A percentile compares a stretch with the other conserved stretches of the same genome.
Conservation (phyloP, 2,113 vertebrate species). For the Chaenocephalus aceratus region DNA sequence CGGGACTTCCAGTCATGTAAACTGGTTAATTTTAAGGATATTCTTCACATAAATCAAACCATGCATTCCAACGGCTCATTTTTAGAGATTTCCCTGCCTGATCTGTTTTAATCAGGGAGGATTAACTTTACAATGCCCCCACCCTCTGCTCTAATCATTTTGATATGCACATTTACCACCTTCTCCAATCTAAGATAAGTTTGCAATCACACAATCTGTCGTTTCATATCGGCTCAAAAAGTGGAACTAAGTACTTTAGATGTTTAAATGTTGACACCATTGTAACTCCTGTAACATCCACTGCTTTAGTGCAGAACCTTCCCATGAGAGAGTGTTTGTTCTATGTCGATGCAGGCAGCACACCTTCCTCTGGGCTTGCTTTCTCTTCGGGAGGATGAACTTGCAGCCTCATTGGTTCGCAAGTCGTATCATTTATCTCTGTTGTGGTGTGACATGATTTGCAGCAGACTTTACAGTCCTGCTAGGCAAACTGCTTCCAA, state of each 20-base stretch:
- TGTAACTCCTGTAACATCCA: background rate
- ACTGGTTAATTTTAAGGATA: conserved; percentile 56
- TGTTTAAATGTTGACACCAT: background rate
- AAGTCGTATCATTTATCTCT: conserved; percentile 65
- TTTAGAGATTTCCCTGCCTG: conserved; percentile 50
- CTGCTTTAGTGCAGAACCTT: conserved; percentile 18
- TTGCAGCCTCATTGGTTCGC: conserved; percentile 67
- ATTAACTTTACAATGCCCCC: conserved; percentile 61
- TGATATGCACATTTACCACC: conserved; percentile 31
- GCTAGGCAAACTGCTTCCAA: conserved; percentile 53
- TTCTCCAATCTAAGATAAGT: conserved; percentile 38
- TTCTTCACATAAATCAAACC: conserved; percentile 66
- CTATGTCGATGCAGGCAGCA: conserved; percentile 15
- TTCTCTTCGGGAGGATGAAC: conserved; percentile 51
- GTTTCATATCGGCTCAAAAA: conserved; percentile 32
- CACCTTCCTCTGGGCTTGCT: conserved; percentile 31
- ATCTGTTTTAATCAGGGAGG: conserved; percentile 64
- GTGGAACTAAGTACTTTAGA: background rate
- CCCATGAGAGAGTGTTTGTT: conserved; percentile 4
- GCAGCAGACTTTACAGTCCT: conserved; percentile 61
- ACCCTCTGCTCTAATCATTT: conserved; percentile 44
- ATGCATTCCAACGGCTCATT: conserved; percentile 59
- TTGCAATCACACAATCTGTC: conserved; percentile 36
- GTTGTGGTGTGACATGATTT: conserved; percentile 67
- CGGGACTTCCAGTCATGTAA: conserved; percentile 30